Conservation (phyloP, 2,888 invertebrate genomes). For the Troides aeacus region DNA sequence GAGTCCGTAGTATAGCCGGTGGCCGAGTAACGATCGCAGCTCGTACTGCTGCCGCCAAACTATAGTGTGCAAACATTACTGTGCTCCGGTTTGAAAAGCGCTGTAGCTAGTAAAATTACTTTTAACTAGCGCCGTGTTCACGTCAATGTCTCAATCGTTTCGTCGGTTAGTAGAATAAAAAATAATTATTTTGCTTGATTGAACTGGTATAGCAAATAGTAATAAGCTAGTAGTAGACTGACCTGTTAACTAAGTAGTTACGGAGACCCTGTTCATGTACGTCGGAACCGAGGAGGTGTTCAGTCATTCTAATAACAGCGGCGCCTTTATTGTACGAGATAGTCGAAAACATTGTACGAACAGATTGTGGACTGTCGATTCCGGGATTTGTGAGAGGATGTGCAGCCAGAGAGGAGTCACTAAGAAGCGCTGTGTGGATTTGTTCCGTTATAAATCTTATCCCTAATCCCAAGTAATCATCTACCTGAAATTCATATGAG, state of each 20-base stretch:
- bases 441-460: conserved; percentile 86
- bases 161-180: no score
- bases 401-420: conserved; percentile 79
- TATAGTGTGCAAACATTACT: no score
- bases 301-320: conserved; percentile 84
- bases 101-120: no score
- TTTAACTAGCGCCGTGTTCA: no score
- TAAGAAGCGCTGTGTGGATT: conserved; percentile 81
- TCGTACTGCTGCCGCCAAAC: no score
- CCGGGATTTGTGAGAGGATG: conserved; percentile 80
- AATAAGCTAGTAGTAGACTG: conserved; percentile 36
- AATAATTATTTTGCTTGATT: background rate
- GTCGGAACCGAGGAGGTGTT: conserved; percentile 78
- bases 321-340: conserved; percentile 86
- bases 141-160: no score
- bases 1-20: no score
- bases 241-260: conserved; percentile 77
- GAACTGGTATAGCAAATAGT: background rate
- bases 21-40: no score
- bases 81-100: no score
- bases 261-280: conserved; percentile 78
- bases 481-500: conserved; percentile 69
- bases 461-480: conserved; percentile 81
- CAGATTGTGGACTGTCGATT: conserved; percentile 79
- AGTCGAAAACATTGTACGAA: conserved; percentile 82